Evolutionary conservation across 2,888 invertebrate species (phyloP).

Genomic region (Nudaria mundana): DNA sequence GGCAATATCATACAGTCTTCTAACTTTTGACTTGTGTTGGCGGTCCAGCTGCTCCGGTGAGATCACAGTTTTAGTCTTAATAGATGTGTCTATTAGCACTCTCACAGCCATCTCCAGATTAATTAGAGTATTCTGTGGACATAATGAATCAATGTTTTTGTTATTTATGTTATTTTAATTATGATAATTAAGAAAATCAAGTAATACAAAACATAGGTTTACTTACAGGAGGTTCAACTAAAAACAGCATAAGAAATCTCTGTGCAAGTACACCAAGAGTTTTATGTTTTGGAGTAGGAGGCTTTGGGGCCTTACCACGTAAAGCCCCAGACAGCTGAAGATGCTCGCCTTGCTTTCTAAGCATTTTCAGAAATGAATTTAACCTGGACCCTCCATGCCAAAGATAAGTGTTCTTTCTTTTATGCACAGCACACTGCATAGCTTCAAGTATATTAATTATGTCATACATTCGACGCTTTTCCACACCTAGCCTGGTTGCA

Average conservation of each 20-base stretch:
- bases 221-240: slow-evolving; percentile 83
- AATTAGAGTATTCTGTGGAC: slow-evolving; percentile 81
- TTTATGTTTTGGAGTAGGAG: slow-evolving; percentile 82
- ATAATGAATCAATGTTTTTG: slow-evolving; percentile 19
- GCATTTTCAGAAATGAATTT: slow-evolving; percentile 79
- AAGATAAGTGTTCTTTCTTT: slow-evolving; percentile 84
- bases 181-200: too few relatives aligned
- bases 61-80: slow-evolving; percentile 71
- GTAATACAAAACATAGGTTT: not conserved
- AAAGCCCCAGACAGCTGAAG: slow-evolving; percentile 77
- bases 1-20: slow-evolving; percentile 89
- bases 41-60: slow-evolving; percentile 77
- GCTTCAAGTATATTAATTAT: slow-evolving; percentile 88
- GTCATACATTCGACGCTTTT: slow-evolving; percentile 86
- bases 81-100: slow-evolving; percentile 79
- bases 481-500: slow-evolving; percentile 83
- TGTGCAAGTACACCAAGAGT: slow-evolving; percentile 86
- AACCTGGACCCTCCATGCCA: slow-evolving; percentile 86
- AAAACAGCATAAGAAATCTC: slow-evolving; percentile 86
- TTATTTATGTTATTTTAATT: not conserved
- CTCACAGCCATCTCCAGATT: slow-evolving; percentile 85
- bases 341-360: slow-evolving; percentile 82
- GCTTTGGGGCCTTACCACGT: slow-evolving; percentile 69
- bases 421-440: slow-evolving; percentile 85
- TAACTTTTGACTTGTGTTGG: slow-evolving; percentile 84